Evolutionary conservation across 2,113 vertebrate species (phyloP), one percentile per base, ranked within the genome.

Genomic region (Nyctereutes procyonoides): DNA sequence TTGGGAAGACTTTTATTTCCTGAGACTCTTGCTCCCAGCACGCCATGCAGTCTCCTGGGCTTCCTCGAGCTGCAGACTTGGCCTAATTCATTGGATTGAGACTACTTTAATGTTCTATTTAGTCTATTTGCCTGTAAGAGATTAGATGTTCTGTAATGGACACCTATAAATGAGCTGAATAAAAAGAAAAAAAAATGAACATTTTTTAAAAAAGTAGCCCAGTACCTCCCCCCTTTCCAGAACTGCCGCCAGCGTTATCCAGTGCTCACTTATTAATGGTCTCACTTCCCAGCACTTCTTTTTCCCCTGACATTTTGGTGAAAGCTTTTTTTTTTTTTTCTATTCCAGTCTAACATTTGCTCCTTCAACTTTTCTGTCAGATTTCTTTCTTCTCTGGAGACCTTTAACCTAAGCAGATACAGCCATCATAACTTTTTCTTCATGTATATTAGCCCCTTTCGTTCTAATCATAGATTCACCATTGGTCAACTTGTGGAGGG

Each of bases 291-390:
- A 89, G 53, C 48, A 62, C 38, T 88, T 92, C 53, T 7, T 43
- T 86, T 32, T 53, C 90, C 80, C 90, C 58, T 96, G 95, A 94
- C 26, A 83, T 94, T 90, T 90, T 88, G 71, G 93, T 85, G 92
- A 95, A 94, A 95, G 80, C 5, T 74, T 83, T 65, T 91, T 91
- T 90, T 74, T 48, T 51, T 53, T 48, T 60, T 19, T 16, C 63
- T 90, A 88, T 63, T 94, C 53, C 48, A 93, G 53, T 84, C 30
- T 86, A 84, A 92, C 80, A 88, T 90, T 95, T 76, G 74, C 38
- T 74, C 32, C 81, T 93, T 96, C 20, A 71, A 62, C 90, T 95
- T 93, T 60, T 88, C n/a, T 88, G 80, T 90, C 95, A 86, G 80
- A 90, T 32, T 97, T 84, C 73, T 74, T 86, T 95, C 55, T 93